A percentile compares a stretch with the other conserved stretches of the same genome.
Conservation (phyloP, 2,797 vertebrate genomes). For the Labroides dimidiatus region DNA sequence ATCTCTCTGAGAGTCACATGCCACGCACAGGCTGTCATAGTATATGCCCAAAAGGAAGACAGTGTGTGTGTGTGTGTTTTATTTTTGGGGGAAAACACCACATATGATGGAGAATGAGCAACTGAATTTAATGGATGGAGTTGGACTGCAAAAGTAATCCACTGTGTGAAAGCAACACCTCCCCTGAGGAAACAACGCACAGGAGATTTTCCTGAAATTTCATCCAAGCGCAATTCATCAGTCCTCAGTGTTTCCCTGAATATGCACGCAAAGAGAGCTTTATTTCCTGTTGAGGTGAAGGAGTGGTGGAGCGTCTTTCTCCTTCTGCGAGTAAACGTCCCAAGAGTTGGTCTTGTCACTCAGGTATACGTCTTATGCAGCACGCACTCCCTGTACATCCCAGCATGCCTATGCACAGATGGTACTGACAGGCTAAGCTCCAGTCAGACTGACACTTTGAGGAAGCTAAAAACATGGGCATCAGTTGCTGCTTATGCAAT, state of each 20-base stretch:
- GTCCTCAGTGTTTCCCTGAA: neutral
- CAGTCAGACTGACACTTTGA: conserved; percentile 46
- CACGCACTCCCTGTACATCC: conserved; percentile 35
- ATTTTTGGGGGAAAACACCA: conserved; percentile 40
- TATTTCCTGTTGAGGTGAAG: neutral
- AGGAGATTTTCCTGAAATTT: conserved; percentile 16
- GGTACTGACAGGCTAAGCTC: conserved; percentile 28
- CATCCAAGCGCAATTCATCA: conserved; percentile 11
- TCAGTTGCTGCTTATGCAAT: conserved; percentile 25
- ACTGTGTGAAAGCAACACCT: conserved; percentile 36
- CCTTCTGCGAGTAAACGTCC: conserved; percentile 37
- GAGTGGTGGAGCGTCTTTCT: conserved; percentile 18
- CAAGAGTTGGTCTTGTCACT: conserved; percentile 58
- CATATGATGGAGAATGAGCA: conserved; percentile 31
- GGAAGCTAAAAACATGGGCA: conserved; percentile 46
- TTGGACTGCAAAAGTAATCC: conserved; percentile 44
- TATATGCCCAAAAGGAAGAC: conserved; percentile 31
- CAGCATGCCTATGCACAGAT: conserved; percentile 50
- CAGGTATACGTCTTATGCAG: conserved; percentile 43
- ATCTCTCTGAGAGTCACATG: conserved; percentile 52
- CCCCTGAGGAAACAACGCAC: conserved; percentile 20
- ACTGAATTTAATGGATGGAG: conserved; percentile 38
- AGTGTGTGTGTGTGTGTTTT: conserved; percentile 42
- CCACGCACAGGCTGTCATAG: conserved; percentile 50
- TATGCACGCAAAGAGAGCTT: neutral